Evolutionary conservation across 1,140 invertebrate species (phyloP), one percentile per base, ranked within the genome.

Genomic region (Eueides isabella): DNA sequence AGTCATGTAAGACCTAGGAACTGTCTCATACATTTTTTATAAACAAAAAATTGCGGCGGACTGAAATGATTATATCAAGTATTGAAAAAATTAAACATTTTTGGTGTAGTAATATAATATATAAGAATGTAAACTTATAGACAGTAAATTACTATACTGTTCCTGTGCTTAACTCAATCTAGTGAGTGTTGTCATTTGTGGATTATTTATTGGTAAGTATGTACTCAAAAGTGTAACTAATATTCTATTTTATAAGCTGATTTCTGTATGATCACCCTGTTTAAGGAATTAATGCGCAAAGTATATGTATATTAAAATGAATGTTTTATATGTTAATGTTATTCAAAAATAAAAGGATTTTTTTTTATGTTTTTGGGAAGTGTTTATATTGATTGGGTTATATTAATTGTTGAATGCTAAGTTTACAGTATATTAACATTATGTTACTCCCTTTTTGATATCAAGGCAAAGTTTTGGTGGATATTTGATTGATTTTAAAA

Each of bases 191-290:
- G 7, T 55, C 19, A 55, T 55, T 55, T 55, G 9, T 55, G 48
- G 23, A 55, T 23, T 23, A 55, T 55, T 23, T 23, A 55, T 55
- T 55, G 48, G 48, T 55, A 55, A 55, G 48, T 55, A 55, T 23
- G 26, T 23, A 55, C 26, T 55, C 26, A 1, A 55, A 55, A n/a
- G 48, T 55, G 48, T 55, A 26, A 23, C 19, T 38, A 14, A 38
- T 38, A 11, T 23, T 55, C 11, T 55, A 55, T 12, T 12, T 55
- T 55, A 55, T 23, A 55, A 55, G 26, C 48, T 7, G 19, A 23
- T 12, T 11, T 23, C 3, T 23, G 6, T 44, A 26, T 55, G 19
- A 4, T 55, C 23, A 23, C 48, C 48, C 48, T 11, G 41, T 44
- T 44, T 5, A 44, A 19, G 6, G 5, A 19, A 7, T n/a, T 44